Evolutionary conservation across 1,140 invertebrate genomes (phyloP).

Genomic region (Pseudomyrmex concolor): DNA sequence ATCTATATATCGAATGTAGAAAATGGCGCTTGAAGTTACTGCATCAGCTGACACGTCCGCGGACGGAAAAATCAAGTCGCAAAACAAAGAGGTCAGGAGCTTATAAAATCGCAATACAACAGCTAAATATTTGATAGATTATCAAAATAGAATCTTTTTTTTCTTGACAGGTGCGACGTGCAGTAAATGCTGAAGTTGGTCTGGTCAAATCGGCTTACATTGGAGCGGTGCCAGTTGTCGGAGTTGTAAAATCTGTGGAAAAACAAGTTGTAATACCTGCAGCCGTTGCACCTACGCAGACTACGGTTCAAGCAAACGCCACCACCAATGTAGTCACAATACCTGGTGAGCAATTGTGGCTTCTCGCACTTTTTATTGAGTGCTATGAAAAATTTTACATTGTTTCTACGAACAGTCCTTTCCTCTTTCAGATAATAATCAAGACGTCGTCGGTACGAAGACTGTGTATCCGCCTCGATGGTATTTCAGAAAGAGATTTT

Average conservation of each 20-base stretch:
- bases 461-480: conserved; percentile 46
- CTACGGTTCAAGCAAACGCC: neutral
- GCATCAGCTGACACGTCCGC: neutral
- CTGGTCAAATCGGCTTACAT: neutral
- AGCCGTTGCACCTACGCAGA: neutral
- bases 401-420: neutral
- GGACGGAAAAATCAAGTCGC: neutral
- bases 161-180: conserved; percentile 16
- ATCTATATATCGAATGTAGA: conserved; percentile 43
- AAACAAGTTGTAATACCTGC: neutral
- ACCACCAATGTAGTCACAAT: neutral
- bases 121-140: neutral
- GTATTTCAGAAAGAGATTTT: conserved; percentile 64
- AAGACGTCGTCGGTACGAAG: neutral
- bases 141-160: neutral
- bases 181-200: neutral
- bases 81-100: conserved; percentile 43
- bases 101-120: neutral
- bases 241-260: conserved; percentile 21
- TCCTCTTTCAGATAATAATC: conserved; percentile 4
- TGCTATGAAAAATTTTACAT: neutral
- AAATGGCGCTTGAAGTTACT: conserved; percentile 3
- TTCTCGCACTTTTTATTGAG: neutral
- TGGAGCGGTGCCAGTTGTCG: neutral
- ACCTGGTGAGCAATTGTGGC: conserved; percentile 24